Conservation (phyloP, 1,140 invertebrate genomes). For the Drosophila arizonae region DNA sequence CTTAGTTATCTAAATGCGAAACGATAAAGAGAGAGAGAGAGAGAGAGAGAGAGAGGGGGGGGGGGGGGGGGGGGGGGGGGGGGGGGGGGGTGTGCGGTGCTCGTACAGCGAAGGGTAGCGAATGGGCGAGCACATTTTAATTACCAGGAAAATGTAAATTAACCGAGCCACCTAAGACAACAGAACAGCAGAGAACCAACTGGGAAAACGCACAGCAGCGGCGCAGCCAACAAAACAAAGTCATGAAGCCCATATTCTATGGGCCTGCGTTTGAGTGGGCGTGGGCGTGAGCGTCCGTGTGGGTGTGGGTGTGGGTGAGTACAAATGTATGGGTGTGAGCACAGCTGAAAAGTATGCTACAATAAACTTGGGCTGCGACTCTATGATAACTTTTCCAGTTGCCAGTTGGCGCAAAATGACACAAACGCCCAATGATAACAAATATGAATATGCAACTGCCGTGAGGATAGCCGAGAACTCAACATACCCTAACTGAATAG, state of each 20-base stretch:
- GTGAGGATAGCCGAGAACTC: too few relatives aligned
- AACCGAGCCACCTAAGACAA: conserved; percentile 71
- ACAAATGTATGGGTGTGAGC: conserved; percentile 1
- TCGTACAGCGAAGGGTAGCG: conserved; percentile 3
- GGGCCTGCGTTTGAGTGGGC: too few relatives aligned
- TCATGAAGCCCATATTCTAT: conserved; percentile 41
- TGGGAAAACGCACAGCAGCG: conserved; percentile 41
- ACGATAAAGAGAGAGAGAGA: conserved; percentile 78
- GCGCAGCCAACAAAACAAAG: conserved; percentile 58
- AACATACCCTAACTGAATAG: conserved; percentile 1
- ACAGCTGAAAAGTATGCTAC: conserved; percentile 46
- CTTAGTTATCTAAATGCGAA: conserved; percentile 69
- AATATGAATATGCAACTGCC: conserved; percentile 2
- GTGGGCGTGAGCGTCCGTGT: background rate
- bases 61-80: conserved; percentile 10
- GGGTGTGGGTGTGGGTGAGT: conserved; percentile 26
- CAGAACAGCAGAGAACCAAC: conserved; percentile 37
- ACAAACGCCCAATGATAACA: conserved; percentile 35
- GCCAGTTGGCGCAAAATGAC: conserved; percentile 43
- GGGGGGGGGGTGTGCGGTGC: too few relatives aligned
- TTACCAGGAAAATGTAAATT: conserved; percentile 79
- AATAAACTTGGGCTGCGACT: conserved; percentile 51
- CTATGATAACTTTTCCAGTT: conserved; percentile 59
- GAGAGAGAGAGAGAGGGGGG: too few relatives aligned
- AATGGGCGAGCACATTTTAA: conserved; percentile 66